Base-by-base conservation (phyloP, 2,797 vertebrate species). In the Menidia menidia region DNA sequence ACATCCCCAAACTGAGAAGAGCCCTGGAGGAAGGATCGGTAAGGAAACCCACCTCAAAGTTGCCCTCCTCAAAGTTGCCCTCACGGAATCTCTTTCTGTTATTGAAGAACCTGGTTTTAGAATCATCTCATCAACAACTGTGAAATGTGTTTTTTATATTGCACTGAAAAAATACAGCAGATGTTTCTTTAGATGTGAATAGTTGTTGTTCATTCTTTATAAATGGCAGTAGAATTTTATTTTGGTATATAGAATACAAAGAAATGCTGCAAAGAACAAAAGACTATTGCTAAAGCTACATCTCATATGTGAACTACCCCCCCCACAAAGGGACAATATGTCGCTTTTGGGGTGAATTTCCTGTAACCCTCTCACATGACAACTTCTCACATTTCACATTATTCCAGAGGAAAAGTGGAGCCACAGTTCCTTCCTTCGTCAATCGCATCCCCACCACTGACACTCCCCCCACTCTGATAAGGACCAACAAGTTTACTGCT, bases 401-500 rank as follows among this genome's bases (percentile, higher is more conserved):
- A 15, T 89, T 92, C 69, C 81, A 99, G 98, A 95, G 96, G 75
- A 96, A 95, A 89, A 97, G 95, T 2, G 95, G 95, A 50, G 95
- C 97, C 0, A 93, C 96, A 0, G 86, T 99, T 76, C 96, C 97
- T n/a, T 99, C 98, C 0, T 99, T 99, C 78, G 95, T 99, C 88
- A 99, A 99, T 79, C 96, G 95, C 0, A 98, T 99, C 65, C 97
- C 97, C 4, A 97, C 95, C 30, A 95, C 76, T 2, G 96, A 98
- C 80, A 96, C 96, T 1, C 98, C 97, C 9, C 98, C 98, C 0
- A 98, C 97, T 1, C 92, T 99, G 18, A 96, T 99, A 69, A 95
- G 95, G 59, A 98, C 96, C 89, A 99, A 99, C 90, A 99, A 96
- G 62, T 98, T 99, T 88, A 98, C 98, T 13, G 95, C 96, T 66